A percentile compares a stretch with the other conserved stretches of the same genome.
Conservation (phyloP, 2,888 invertebrate species). For the Parnassius apollo region DNA sequence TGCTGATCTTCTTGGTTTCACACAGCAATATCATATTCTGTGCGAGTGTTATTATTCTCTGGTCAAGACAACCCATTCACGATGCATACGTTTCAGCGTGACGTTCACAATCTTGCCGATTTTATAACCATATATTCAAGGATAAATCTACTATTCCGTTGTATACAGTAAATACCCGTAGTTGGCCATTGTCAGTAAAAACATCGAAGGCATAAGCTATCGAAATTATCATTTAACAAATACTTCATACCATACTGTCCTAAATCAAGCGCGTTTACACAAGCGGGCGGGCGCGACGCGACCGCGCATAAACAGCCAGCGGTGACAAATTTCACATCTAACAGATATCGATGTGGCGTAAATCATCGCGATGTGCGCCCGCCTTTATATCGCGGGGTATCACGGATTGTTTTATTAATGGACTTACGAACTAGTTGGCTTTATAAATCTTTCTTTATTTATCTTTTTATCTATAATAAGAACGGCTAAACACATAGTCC, state of each 20-base stretch:
- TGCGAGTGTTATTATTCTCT: too few species aligned
- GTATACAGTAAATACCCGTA: too few species aligned
- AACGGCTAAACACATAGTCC: too few species aligned
- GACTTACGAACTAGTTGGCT: constrained; percentile 8
- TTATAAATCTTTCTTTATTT: constrained; percentile 28
- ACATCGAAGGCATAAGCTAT: constrained; percentile 8
- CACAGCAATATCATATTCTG: too few species aligned
- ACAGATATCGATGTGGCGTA: constrained; percentile 71
- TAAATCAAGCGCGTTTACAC: constrained; percentile 16
- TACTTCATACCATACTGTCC: constrained; percentile 14
- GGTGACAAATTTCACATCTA: constrained; percentile 76
- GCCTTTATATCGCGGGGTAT: constrained; percentile 45
- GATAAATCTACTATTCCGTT: too few species aligned
- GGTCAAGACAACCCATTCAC: too few species aligned
- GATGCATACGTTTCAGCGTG: too few species aligned
- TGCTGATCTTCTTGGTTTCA: too few species aligned
- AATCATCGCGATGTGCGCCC: constrained; percentile 55
- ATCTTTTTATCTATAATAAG: background rate
- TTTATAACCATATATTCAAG: too few species aligned
- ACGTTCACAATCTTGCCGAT: too few species aligned
- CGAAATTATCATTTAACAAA: constrained; percentile 20
- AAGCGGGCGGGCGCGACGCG: constrained; percentile 15
- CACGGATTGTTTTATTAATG: constrained; percentile 18
- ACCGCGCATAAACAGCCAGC: constrained; percentile 64
- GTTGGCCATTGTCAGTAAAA: background rate